Conservation (phyloP, 2,797 vertebrate species). For the Diplodus puntazzo region DNA sequence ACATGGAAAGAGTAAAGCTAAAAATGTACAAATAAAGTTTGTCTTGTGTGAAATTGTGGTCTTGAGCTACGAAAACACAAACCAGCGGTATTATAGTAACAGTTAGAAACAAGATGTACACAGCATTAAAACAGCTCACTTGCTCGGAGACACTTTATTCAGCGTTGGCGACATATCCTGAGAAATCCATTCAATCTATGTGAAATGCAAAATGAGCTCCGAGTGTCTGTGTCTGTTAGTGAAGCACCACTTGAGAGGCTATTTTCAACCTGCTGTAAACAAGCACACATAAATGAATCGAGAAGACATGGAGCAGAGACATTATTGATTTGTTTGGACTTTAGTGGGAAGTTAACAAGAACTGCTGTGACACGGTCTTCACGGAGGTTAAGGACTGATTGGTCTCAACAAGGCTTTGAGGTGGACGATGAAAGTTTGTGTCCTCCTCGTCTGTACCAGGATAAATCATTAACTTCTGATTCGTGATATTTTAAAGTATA, state of each 20-base stretch:
- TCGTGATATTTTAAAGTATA: neutral
- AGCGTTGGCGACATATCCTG: neutral
- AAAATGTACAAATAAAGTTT: constrained; percentile 10
- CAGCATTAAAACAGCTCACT: neutral
- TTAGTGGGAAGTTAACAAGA: constrained; percentile 50
- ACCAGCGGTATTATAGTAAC: neutral
- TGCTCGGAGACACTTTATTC: neutral
- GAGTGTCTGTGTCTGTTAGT: constrained; percentile 8
- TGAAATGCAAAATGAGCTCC: neutral
- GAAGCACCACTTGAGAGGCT: constrained; percentile 1
- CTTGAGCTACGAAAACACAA: neutral
- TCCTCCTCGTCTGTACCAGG: constrained; percentile 8
- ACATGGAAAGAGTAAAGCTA: neutral
- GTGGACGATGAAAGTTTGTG: constrained; percentile 21
- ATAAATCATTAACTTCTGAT: constrained; percentile 24
- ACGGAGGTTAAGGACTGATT: constrained; percentile 57
- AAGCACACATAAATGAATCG: constrained; percentile 42
- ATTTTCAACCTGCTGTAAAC: constrained; percentile 33
- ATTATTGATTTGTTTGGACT: constrained; percentile 54
- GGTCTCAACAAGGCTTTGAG: constrained; percentile 41
- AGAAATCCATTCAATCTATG: neutral
- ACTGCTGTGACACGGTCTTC: constrained; percentile 40
- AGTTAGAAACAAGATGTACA: neutral
- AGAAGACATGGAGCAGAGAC: constrained; percentile 35
- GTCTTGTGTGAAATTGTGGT: neutral